phyloP scores from a whole-genome alignment of 2,797 vertebrate genomes.

The Megaceryle alcyon region DNA sequence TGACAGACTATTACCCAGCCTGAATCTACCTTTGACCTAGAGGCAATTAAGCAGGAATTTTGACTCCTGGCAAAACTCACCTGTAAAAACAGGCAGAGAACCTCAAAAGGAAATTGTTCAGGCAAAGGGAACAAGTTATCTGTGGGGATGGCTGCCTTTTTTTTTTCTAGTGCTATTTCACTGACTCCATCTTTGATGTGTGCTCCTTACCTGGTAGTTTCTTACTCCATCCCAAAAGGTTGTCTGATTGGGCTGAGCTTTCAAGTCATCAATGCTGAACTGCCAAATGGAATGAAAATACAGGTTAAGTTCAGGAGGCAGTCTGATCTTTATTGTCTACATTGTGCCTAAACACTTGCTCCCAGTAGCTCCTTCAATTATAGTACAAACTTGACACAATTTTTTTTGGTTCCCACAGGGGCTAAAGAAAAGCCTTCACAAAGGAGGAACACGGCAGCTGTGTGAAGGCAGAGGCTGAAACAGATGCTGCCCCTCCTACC shows the following conservation, averaged over 20 bases:
- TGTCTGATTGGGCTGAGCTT: constrained; percentile 88
- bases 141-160: neutral
- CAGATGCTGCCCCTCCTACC: neutral
- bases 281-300: constrained; percentile 61
- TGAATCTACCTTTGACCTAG: neutral
- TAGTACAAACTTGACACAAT: neutral
- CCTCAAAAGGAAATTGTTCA: neutral
- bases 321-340: neutral
- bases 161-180: neutral
- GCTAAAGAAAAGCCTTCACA: neutral
- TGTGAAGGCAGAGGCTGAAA: neutral
- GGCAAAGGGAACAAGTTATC: neutral
- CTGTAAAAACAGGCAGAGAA: neutral
- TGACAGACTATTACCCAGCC: neutral
- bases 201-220: constrained; percentile 90
- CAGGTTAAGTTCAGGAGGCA: neutral
- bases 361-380: neutral
- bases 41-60: neutral
- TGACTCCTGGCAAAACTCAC: neutral
- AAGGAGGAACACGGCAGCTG: neutral
- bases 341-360: neutral
- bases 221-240: constrained; percentile 95
- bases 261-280: constrained; percentile 96
- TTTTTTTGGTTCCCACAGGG: neutral
- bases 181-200: neutral